These are phyloP conservation scores for Numenius arquata DNA, from an alignment of 2,113 vertebrate species.

Conservation along the genomic window DNA sequence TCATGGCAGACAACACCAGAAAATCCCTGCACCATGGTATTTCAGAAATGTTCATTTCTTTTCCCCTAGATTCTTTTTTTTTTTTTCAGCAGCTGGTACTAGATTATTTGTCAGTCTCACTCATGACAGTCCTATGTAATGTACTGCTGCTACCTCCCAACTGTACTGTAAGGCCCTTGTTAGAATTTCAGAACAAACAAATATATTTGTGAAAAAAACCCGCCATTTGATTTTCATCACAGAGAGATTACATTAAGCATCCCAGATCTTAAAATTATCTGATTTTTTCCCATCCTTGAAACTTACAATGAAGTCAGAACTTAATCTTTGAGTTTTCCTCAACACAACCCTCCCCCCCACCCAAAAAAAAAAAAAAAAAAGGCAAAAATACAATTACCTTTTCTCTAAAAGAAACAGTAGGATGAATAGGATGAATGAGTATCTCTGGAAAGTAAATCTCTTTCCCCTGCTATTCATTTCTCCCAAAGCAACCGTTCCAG, in stretches of 20 bases:
- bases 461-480: neutral
- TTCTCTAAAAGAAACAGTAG: neutral
- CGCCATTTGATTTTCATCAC: neutral
- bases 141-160: neutral
- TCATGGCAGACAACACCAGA: neutral
- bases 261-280: neutral
- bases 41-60: neutral
- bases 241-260: neutral
- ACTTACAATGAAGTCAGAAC: neutral
- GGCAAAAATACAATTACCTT: neutral
- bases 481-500: neutral
- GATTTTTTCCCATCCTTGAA: neutral
- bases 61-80: neutral
- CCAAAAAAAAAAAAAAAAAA: neutral
- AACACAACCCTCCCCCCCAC: too few relatives aligned
- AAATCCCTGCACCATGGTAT: neutral
- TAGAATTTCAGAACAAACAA: neutral
- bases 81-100: neutral
- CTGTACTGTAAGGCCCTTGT: neutral
- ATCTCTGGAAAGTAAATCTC: neutral
- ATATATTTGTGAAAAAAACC: neutral
- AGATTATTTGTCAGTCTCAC: neutral
- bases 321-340: neutral
- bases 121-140: neutral
- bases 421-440: neutral